Percentiles rank a stretch among this genome's conserved stretches.
phyloP scores from a whole-genome alignment of 2,797 vertebrate genomes.

The Fistularia tabacaria region DNA sequence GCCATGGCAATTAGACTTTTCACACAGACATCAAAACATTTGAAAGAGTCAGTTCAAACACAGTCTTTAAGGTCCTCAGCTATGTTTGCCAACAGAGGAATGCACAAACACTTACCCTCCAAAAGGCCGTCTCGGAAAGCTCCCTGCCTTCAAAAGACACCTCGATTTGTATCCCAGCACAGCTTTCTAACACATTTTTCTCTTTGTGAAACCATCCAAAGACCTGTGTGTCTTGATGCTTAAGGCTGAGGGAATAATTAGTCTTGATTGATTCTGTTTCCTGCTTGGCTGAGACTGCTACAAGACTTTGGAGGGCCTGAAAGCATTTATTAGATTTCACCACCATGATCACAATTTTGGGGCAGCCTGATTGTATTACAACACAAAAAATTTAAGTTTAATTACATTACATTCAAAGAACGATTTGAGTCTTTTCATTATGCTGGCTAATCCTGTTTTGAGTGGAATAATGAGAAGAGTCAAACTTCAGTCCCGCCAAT shows the following conservation, averaged over 20 bases:
- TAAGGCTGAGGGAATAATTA: slow-evolving; percentile 21
- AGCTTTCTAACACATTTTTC: slow-evolving; percentile 18
- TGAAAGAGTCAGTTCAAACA: slow-evolving; percentile 66
- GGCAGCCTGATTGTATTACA: too few species aligned
- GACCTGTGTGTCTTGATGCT: slow-evolving; percentile 10
- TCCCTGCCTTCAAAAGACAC: slow-evolving; percentile 53
- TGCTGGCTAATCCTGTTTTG: slow-evolving; percentile 11
- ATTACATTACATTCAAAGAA: neutral
- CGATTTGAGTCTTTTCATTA: slow-evolving; percentile 24
- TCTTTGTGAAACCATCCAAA: slow-evolving; percentile 22
- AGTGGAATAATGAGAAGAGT: too few species aligned
- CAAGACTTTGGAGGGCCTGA: neutral
- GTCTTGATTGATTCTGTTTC: slow-evolving; percentile 18
- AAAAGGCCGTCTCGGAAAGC: slow-evolving; percentile 60
- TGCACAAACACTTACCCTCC: slow-evolving; percentile 68
- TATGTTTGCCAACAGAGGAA: slow-evolving; percentile 67
- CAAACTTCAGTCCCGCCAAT: too few species aligned
- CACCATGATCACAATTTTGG: slow-evolving; percentile 22
- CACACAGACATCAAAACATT: slow-evolving; percentile 59
- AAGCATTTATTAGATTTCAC: slow-evolving; percentile 2
- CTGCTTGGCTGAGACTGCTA: neutral
- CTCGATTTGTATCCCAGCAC: slow-evolving; percentile 52
- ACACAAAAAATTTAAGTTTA: too few species aligned
- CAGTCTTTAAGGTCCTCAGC: slow-evolving; percentile 49
- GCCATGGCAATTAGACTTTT: slow-evolving; percentile 69